Conservation (phyloP, 2,888 invertebrate species). For the Eristalis pertinax region DNA sequence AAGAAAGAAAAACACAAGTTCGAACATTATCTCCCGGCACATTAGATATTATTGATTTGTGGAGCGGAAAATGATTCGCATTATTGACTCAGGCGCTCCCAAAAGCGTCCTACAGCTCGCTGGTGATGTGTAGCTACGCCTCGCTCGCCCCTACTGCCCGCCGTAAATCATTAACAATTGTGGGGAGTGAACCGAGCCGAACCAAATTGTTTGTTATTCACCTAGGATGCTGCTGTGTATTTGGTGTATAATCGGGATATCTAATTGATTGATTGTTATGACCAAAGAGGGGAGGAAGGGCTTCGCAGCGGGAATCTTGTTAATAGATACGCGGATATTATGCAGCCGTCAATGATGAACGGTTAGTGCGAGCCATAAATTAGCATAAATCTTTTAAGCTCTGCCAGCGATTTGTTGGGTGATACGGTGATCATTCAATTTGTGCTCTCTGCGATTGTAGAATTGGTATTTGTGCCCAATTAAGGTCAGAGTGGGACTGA, state of each 20-base stretch:
- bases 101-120: background rate
- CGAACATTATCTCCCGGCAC: slow-evolving; percentile 34
- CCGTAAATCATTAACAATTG: slow-evolving; percentile 44
- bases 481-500: too few relatives aligned
- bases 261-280: slow-evolving; percentile 49
- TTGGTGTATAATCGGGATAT: slow-evolving; percentile 6
- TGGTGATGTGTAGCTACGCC: background rate
- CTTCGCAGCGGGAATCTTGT: background rate
- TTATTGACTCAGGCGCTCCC: slow-evolving; percentile 35
- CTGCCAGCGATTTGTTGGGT: background rate
- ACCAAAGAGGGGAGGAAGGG: background rate
- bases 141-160: background rate
- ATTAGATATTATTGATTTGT: slow-evolving; percentile 49
- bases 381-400: background rate
- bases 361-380: background rate
- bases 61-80: slow-evolving; percentile 50
- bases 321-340: background rate
- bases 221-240: slow-evolving; percentile 6
- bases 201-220: slow-evolving; percentile 11
- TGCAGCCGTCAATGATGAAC: background rate
- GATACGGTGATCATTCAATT: too few relatives aligned
- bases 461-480: too few relatives aligned
- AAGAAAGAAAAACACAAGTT: slow-evolving; percentile 29
- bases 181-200: slow-evolving; percentile 10
- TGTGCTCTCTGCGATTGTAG: too few relatives aligned